Conservation (phyloP, 1,140 invertebrate species). For the Solenopsis invicta region DNA sequence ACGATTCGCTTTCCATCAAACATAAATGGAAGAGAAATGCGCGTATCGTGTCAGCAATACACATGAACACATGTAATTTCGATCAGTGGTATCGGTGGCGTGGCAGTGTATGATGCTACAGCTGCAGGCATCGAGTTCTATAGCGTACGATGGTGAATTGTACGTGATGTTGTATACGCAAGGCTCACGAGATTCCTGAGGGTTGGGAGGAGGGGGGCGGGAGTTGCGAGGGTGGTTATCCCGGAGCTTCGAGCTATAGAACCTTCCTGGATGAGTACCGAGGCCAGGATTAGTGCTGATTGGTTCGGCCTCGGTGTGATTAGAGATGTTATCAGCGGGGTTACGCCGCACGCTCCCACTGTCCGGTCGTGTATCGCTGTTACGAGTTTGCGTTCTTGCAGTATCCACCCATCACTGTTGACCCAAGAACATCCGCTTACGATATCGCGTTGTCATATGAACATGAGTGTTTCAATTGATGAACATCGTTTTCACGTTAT, state of each 20-base stretch:
- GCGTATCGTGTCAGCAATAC: conserved; percentile 77
- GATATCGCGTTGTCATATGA: conserved; percentile 28
- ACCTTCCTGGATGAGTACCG: conserved; percentile 82
- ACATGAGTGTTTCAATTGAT: not conserved
- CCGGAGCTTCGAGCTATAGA: conserved; percentile 82
- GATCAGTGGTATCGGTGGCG: conserved; percentile 80
- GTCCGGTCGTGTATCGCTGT: conserved; percentile 77
- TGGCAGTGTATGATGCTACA: conserved; percentile 74
- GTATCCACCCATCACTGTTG: conserved; percentile 47
- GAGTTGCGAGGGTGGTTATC: conserved; percentile 76
- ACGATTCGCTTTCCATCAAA: conserved; percentile 52
- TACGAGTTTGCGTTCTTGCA: conserved; percentile 84
- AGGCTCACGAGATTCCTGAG: conserved; percentile 80
- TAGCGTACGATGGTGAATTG: conserved; percentile 75
- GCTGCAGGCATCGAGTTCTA: conserved; percentile 70
- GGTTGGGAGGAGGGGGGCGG: conserved; percentile 30
- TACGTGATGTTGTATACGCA: conserved; percentile 80
- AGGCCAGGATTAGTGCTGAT: conserved; percentile 86
- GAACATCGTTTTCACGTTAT: not conserved
- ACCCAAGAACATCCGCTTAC: conserved; percentile 28
- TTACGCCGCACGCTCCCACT: conserved; percentile 82
- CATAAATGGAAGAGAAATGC: conserved; percentile 73
- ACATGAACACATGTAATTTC: conserved; percentile 85
- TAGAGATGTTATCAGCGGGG: conserved; percentile 86
- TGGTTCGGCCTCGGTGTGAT: conserved; percentile 86